Evolutionary conservation across 1,140 invertebrate species (phyloP).

Genomic region (Holcopasites calliopsidis): DNA sequence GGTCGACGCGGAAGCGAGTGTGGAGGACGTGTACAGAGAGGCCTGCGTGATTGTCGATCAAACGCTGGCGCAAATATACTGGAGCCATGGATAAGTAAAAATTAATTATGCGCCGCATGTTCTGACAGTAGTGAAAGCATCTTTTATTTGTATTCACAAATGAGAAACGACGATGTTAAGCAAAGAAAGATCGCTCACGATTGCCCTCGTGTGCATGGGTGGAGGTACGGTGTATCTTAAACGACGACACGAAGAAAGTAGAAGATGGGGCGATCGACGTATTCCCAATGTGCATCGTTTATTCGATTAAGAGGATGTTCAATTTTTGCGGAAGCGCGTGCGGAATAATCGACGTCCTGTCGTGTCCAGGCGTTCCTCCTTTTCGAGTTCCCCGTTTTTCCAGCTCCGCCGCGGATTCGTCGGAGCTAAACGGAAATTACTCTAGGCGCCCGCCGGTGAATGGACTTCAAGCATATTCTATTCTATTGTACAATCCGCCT

Average conservation of each 20-base stretch:
- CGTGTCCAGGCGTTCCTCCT: slow-evolving; percentile 49
- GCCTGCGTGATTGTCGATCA: neutral
- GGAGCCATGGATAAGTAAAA: neutral
- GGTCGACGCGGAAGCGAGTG: slow-evolving; percentile 52
- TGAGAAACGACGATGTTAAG: neutral
- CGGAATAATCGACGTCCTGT: slow-evolving; percentile 55
- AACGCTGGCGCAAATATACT: neutral
- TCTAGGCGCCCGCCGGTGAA: slow-evolving; percentile 14
- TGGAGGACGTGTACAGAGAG: slow-evolving; percentile 42
- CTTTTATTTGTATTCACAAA: neutral
- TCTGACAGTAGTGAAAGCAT: neutral
- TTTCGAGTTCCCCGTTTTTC: slow-evolving; percentile 24
- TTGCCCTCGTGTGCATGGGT: neutral
- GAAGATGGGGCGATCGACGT: neutral
- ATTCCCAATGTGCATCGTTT: slow-evolving; percentile 23
- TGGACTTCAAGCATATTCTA: slow-evolving; percentile 43
- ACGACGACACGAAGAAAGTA: neutral
- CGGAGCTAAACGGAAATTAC: slow-evolving; percentile 51
- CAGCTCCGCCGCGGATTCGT: slow-evolving; percentile 14
- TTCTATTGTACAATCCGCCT: neutral
- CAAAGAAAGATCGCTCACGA: too few species aligned
- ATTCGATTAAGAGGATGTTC: slow-evolving; percentile 57
- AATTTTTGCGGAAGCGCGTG: slow-evolving; percentile 52
- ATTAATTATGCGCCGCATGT: neutral
- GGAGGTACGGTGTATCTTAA: neutral